Evolutionary conservation across 1,140 invertebrate genomes (phyloP), one percentile per base, ranked within the genome.

Genomic region (Homalodisca vitripennis): DNA sequence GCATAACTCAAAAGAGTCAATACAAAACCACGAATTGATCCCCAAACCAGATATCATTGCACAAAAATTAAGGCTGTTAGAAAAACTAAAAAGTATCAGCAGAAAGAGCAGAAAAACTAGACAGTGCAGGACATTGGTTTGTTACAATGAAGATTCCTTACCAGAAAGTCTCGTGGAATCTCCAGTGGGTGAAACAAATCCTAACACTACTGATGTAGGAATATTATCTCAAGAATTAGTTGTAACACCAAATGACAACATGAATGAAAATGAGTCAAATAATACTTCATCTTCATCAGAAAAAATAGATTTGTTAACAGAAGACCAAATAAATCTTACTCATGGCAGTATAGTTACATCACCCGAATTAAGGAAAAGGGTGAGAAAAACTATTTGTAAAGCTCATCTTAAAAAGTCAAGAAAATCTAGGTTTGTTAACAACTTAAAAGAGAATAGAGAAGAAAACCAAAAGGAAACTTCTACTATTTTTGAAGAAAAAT

Each of bases 91-190:
- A 60, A 27, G 55, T 60, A 30, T 60, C 55, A 60, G 27, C n/a
- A 13, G 55, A n/a, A 60, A 60, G n/a, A 60, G 29, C 26, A 26
- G 55, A 12, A 60, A 60, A 60, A 60, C 55, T 10, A 60, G 55
- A 27, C 55, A 60, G 24, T 60, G 55, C n/a, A 13, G 55, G 6
- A 60, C 55, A 27, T 60, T 60, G 26, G 55, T 60, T 26, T 60
- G 55, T 60, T 60, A 60, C 26, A 60, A 60, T 60, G 55, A 60
- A 60, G 55, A 60, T 60, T 60, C 55, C 29, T 30, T 60, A n/a
- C 55, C 55, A 27, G 55, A 60, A 60, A 60, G 55, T 60, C n/a
- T 60, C 13, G 55, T 60, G n/a, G 55, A 60, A 30, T 60, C 55
- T 30, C 55, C 55, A 27, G 55, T 60, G 3, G 27, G 55, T 10